These are phyloP conservation scores for Drosophila niveifrons DNA, from an alignment of 2,888 invertebrate species.

Conservation along the genomic window DNA sequence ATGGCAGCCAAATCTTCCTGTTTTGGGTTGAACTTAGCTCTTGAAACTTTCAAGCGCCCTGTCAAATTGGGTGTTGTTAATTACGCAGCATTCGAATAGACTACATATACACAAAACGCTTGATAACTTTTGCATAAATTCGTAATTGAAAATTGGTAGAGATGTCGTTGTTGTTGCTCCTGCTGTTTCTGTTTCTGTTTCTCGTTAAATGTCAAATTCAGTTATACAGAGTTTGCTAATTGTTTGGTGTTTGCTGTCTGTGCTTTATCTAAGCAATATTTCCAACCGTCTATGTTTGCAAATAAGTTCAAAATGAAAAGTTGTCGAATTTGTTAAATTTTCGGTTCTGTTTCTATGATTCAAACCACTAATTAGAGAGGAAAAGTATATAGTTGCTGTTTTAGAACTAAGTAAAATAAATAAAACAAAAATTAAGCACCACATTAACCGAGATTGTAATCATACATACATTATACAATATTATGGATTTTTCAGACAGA, in stretches of 20 bases:
- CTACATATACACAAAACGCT: conserved; percentile 6
- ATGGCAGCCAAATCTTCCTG: not conserved
- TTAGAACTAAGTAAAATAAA: not conserved
- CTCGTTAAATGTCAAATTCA: conserved; percentile 28
- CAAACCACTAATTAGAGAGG: not conserved
- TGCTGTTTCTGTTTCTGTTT: conserved; percentile 11
- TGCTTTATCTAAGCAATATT: not conserved
- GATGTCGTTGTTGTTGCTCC: not conserved
- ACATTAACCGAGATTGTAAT: not conserved
- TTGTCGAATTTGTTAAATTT: conserved; percentile 11
- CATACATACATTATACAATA: not conserved
- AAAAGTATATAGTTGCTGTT: not conserved
- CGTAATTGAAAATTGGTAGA: conserved; percentile 26
- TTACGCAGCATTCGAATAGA: conserved; percentile 29
- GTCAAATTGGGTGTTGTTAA: conserved; percentile 35
- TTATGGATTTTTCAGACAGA: not conserved
- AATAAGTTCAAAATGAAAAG: conserved; percentile 15
- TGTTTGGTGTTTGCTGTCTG: not conserved
- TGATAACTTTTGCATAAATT: conserved; percentile 25
- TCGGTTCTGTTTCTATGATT: not conserved
- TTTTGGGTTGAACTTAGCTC: not conserved
- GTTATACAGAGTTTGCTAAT: conserved; percentile 1
- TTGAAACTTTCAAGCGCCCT: conserved; percentile 5
- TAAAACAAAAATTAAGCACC: not conserved
- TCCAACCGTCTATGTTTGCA: not conserved